Evolutionary conservation across 2,797 vertebrate genomes (phyloP).

Genomic region (Chromobotia macracanthus): DNA sequence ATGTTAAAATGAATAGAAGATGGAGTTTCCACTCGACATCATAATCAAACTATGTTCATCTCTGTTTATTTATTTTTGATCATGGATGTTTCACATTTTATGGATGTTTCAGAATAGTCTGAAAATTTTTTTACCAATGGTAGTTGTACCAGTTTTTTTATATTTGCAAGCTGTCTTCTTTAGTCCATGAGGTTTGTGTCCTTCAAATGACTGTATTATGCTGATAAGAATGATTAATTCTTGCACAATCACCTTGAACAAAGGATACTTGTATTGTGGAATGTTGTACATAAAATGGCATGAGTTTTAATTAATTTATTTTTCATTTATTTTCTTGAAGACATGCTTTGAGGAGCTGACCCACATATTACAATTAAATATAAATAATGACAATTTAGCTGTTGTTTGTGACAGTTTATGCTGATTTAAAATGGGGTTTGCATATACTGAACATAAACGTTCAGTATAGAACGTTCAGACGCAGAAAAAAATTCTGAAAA

Average conservation of each 20-base stretch:
- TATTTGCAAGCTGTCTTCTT: neutral
- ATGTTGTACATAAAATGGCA: neutral
- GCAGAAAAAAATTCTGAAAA: too few relatives aligned
- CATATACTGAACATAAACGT: neutral
- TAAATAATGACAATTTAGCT: neutral
- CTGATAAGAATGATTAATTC: slow-evolving; percentile 26
- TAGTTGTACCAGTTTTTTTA: neutral
- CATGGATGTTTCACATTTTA: too few relatives aligned
- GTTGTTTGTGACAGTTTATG: neutral
- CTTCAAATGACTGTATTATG: slow-evolving; percentile 28
- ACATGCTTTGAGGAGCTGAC: neutral
- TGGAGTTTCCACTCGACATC: neutral
- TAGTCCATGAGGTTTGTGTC: neutral
- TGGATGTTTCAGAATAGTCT: too few relatives aligned
- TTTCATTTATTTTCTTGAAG: too few relatives aligned
- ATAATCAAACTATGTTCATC: neutral
- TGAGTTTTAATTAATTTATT: neutral
- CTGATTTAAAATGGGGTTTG: neutral
- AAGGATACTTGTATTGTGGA: neutral
- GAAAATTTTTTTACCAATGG: neutral
- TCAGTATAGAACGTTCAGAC: too few relatives aligned
- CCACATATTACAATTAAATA: neutral
- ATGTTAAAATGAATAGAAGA: neutral
- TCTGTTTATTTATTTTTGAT: too few relatives aligned
- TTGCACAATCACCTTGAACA: slow-evolving; percentile 18